Percentiles rank a stretch among this genome's conserved stretches.
Evolutionary conservation across 2,888 invertebrate genomes (phyloP).

Genomic region (Rhamphomyia laevipes): DNA sequence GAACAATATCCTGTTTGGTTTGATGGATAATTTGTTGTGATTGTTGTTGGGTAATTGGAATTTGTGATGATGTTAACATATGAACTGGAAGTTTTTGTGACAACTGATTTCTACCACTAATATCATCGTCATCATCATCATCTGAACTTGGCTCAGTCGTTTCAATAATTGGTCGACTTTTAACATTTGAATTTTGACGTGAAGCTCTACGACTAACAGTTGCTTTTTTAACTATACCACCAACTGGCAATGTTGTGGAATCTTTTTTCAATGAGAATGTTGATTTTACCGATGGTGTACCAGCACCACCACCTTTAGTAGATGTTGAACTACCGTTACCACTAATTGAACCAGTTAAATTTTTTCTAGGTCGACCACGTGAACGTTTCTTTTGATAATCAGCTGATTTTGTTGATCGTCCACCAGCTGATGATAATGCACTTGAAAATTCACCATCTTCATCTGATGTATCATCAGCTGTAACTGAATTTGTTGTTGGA

Average conservation of each 20-base stretch:
- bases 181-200: slow-evolving; percentile 23
- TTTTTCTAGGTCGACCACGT: slow-evolving; percentile 30
- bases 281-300: slow-evolving; percentile 33
- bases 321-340: slow-evolving; percentile 9
- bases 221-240: slow-evolving; percentile 10
- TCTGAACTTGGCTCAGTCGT: slow-evolving; percentile 18
- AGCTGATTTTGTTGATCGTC: slow-evolving; percentile 10
- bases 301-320: slow-evolving; percentile 28
- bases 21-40: slow-evolving; percentile 11
- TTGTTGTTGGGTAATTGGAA: slow-evolving; percentile 14
- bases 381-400: slow-evolving; percentile 20
- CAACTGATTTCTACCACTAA: slow-evolving; percentile 4
- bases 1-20: too few species aligned
- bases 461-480: slow-evolving; percentile 30
- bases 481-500: slow-evolving; percentile 19
- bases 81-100: neutral
- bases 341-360: slow-evolving; percentile 17
- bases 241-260: slow-evolving; percentile 11
- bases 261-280: slow-evolving; percentile 16
- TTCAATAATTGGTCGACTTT: slow-evolving; percentile 22
- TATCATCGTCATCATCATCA: slow-evolving; percentile 11
- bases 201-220: slow-evolving; percentile 19
- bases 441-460: slow-evolving; percentile 19
- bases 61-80: neutral
- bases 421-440: slow-evolving; percentile 14